phyloP scores from a whole-genome alignment of 2,113 vertebrate species.

The Hemiprocne comata region DNA sequence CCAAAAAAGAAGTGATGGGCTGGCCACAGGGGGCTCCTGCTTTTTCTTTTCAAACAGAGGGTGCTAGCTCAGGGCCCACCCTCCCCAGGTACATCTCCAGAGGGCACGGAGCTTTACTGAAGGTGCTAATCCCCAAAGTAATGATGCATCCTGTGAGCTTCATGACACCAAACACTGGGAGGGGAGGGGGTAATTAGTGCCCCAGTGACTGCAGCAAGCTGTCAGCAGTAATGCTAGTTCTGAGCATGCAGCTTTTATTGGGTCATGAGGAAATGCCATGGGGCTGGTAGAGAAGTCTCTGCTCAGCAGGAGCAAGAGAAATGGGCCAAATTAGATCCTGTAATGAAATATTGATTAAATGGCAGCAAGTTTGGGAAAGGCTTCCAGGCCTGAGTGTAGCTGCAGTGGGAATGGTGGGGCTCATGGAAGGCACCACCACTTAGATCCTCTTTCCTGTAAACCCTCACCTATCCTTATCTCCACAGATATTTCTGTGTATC shows the following conservation, averaged over 20 bases:
- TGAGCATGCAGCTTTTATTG: neutral
- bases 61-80: neutral
- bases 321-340: neutral
- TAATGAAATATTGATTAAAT: neutral
- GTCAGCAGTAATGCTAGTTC: neutral
- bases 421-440: neutral
- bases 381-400: neutral
- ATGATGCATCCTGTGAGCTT: conserved; percentile 13
- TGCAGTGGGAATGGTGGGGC: neutral
- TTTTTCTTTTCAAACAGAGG: neutral
- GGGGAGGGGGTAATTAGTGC: conserved; percentile 30
- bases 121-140: conserved; percentile 28
- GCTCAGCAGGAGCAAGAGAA: neutral
- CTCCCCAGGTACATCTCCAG: neutral
- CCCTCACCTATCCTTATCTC: neutral
- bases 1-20: neutral
- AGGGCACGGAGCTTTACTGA: conserved; percentile 1
- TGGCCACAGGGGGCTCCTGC: neutral
- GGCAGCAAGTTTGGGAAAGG: neutral
- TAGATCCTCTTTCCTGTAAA: neutral
- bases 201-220: neutral
- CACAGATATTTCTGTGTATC: neutral
- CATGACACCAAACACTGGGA: conserved; percentile 56
- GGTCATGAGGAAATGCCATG: conserved; percentile 19
- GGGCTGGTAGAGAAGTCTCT: neutral